Evolutionary conservation across 1,140 invertebrate genomes (phyloP), one percentile per base, ranked within the genome.

Genomic region (Carposina sasakii): DNA sequence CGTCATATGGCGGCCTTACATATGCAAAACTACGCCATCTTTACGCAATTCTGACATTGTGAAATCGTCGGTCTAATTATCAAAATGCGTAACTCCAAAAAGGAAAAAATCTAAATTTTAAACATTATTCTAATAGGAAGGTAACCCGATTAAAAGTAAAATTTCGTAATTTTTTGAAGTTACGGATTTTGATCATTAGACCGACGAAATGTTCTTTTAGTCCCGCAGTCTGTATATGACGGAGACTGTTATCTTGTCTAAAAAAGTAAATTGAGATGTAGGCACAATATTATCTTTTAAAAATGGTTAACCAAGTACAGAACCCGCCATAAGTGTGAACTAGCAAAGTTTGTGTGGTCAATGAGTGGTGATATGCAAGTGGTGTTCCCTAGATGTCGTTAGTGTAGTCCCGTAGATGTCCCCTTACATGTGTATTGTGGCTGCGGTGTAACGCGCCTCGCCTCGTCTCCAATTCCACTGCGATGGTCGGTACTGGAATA

Each of bases 341-440:
- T 15, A 8, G 33, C 9, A 16, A 8, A 39, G 28, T 46, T 19
- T 9, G 13, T 12, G 55, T 66, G 63, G 63, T 57, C 61, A 59
- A 61, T 61, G 67, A 65, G 63, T 6, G 24, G 33, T 22, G 16
- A 20, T 15, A 26, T 40, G 24, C n/a, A n/a, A n/a, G n/a, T 17
- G 13, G n/a, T n/a, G 10, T 24, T 23, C 2, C 19, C 22, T 22
- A 17, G 31, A 17, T n/a, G n/a, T 21, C 37, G 31, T n/a, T n/a
- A 4, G 28, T 10, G 15, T 5, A n/a, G 31, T 21, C 19, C 15
- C 30, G 28, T 19, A 15, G 3, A 5, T 60, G 40, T 48, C 57
- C n/a, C n/a, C n/a, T n/a, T 87, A 96, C 94, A 96, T 96, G 79
- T 97, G 95, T 79, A 97, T 96, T 36, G 95, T 95, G 34, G 95